A percentile compares a stretch with the other conserved stretches of the same genome.
These are phyloP conservation scores for Desmodus rotundus DNA, from an alignment of 2,113 vertebrate genomes.

Conservation along the genomic window DNA sequence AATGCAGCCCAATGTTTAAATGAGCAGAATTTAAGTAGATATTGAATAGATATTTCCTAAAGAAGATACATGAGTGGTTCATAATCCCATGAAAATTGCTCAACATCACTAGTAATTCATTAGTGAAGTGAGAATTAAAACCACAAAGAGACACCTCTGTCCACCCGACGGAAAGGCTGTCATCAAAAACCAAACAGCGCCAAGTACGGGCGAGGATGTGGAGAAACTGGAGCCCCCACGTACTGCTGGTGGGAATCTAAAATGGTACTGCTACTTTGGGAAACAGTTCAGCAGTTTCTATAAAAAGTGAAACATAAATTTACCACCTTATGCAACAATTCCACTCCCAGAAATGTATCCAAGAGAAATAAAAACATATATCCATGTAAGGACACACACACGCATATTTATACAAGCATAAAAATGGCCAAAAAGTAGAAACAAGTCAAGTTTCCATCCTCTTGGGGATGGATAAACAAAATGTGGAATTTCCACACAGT, in stretches of 20 bases:
- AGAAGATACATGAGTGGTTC: background rate
- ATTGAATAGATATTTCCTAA: background rate
- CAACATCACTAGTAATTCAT: background rate
- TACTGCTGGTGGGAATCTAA: background rate
- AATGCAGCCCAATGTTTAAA: background rate
- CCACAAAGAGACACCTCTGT: background rate
- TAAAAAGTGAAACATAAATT: background rate
- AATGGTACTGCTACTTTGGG: background rate
- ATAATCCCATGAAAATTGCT: background rate
- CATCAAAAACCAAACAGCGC: background rate
- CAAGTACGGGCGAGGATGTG: background rate
- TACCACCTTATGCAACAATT: background rate
- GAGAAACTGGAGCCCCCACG: background rate
- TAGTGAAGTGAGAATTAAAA: background rate
- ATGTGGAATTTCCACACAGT: background rate
- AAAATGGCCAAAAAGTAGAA: background rate
- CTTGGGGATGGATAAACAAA: background rate
- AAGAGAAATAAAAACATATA: too few species aligned
- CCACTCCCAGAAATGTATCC: background rate
- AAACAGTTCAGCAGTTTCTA: background rate
- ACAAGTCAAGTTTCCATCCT: background rate
- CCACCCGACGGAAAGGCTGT: background rate
- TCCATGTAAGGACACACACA: background rate
- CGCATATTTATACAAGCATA: background rate
- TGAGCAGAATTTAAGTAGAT: background rate